A percentile compares a stretch with the other conserved stretches of the same genome.
phyloP scores from a whole-genome alignment of 2,888 invertebrate genomes.

The Cerastis rubricosa region DNA sequence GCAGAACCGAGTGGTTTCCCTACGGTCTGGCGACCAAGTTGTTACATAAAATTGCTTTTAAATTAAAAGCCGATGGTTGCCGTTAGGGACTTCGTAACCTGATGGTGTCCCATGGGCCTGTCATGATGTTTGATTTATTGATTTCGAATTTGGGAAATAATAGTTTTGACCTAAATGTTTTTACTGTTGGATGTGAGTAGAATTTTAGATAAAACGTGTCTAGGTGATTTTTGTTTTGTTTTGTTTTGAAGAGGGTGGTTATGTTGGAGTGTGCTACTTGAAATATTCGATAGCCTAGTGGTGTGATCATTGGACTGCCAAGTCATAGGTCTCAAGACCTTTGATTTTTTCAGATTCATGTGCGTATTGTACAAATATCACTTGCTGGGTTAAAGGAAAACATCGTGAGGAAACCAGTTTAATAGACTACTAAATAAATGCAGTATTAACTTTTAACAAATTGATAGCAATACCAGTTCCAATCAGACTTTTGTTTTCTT shows the following conservation, averaged over 20 bases:
- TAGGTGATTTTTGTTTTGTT: constrained; percentile 23
- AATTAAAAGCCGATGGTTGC: constrained; percentile 76
- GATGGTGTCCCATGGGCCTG: constrained; percentile 55
- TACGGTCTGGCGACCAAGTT: constrained; percentile 70
- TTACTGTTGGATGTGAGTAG: constrained; percentile 6
- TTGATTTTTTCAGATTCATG: too few species aligned
- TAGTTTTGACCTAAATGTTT: constrained; percentile 47
- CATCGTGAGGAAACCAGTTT: too few species aligned
- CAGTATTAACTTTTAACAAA: too few species aligned
- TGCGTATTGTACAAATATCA: too few species aligned
- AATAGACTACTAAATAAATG: not conserved
- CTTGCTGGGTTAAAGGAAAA: too few species aligned
- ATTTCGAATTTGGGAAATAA: constrained; percentile 45
- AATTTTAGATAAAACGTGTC: constrained; percentile 3
- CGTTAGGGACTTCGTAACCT: constrained; percentile 63
- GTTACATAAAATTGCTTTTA: constrained; percentile 88
- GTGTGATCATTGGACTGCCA: too few species aligned
- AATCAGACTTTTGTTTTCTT: too few species aligned
- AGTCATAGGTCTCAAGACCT: too few species aligned
- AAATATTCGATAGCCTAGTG: not conserved
- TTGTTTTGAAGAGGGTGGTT: not conserved
- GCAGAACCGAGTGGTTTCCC: constrained; percentile 75
- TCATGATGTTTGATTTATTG: constrained; percentile 62
- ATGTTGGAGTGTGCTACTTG: not conserved
- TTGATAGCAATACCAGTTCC: too few species aligned